Evolutionary conservation across 2,888 invertebrate genomes (phyloP), one percentile per base, ranked within the genome.

Genomic region (Ceraclea dissimilis): DNA sequence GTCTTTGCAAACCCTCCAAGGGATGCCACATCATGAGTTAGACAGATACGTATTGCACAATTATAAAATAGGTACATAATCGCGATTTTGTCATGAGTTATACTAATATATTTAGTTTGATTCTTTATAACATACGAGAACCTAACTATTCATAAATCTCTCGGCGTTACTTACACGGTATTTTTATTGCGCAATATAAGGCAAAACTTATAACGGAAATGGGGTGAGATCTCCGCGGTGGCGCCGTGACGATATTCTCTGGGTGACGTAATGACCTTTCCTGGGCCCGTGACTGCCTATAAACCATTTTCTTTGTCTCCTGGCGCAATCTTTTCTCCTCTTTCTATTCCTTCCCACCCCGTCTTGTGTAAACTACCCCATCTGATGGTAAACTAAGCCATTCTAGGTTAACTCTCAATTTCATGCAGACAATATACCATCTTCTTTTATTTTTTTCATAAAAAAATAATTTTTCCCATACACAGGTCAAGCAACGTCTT

Each of bases 281-380:
- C 53, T 52, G 57, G 47, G 49, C 52, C 58, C 53, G 60, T 49
- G 60, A 56, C 56, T 54, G 60, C 56, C 60, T 60, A 60, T 60
- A 60, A 60, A 60, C 56, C 58, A 60, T 60, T 60, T 60, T 58
- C 60, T 60, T 60, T 60, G 60, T 60, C 60, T 60, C 56, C 56
- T 34, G 58, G 51, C 56, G 54, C 60, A 56, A 58, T 60, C 56
- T 60, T 58, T 60, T 60, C 54, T 53, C 19, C 17, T 16, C 31
- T n/a, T 22, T 26, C 21, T n/a, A 16, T 6, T 55, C 18, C 44
- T 13, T 26, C 47, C 13, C 11, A 31, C 49, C 52, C 46, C 20
- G 13, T 46, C 17, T 20, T 20, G 49, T 13, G 49, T 49, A 49
- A 49, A 49, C 49, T 46, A 46, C 46, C 19, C 49, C 47, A 17